A percentile compares a stretch with the other conserved stretches of the same genome.
Evolutionary conservation across 2,113 vertebrate species (phyloP).

Genomic region (Callopanchax toddi): DNA sequence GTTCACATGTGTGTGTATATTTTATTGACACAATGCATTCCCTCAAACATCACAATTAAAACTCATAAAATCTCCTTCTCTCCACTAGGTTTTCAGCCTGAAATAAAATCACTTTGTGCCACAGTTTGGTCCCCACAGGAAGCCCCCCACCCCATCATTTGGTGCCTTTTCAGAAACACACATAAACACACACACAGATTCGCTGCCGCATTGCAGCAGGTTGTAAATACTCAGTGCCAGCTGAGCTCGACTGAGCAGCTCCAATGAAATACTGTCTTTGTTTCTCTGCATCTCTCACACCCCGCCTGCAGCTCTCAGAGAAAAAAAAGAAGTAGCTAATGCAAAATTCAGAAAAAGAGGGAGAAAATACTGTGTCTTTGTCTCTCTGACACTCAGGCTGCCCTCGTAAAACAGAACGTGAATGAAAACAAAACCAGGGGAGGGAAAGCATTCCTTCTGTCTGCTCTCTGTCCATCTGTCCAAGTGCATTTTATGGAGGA

Average conservation of each 20-base stretch:
- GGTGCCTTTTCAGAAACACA: constrained; percentile 17
- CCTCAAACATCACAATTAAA: neutral
- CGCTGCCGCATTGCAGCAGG: constrained; percentile 78
- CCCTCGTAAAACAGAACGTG: constrained; percentile 53
- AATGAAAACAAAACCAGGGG: constrained; percentile 46
- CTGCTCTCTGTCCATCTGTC: constrained; percentile 51
- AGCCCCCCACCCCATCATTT: neutral
- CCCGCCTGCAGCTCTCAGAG: constrained; percentile 27
- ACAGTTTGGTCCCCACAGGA: neutral
- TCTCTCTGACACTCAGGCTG: constrained; percentile 46
- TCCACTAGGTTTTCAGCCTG: neutral
- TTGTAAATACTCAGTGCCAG: constrained; percentile 76
- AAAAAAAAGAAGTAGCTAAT: constrained; percentile 21
- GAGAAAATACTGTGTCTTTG: constrained; percentile 50
- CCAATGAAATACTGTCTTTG: constrained; percentile 78
- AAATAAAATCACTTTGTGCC: neutral
- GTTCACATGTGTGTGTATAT: neutral
- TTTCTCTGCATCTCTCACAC: constrained; percentile 60
- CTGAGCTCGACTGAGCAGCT: constrained; percentile 64
- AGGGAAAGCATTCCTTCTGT: constrained; percentile 30
- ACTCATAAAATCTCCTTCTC: neutral
- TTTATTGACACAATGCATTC: neutral
- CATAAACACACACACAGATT: constrained; percentile 40
- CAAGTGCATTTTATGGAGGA: constrained; percentile 8
- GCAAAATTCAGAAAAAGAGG: constrained; percentile 43